A percentile compares a stretch with the other conserved stretches of the same genome.
These are phyloP conservation scores for Phocoena sinus DNA, from an alignment of 2,113 vertebrate species.

Conservation along the genomic window DNA sequence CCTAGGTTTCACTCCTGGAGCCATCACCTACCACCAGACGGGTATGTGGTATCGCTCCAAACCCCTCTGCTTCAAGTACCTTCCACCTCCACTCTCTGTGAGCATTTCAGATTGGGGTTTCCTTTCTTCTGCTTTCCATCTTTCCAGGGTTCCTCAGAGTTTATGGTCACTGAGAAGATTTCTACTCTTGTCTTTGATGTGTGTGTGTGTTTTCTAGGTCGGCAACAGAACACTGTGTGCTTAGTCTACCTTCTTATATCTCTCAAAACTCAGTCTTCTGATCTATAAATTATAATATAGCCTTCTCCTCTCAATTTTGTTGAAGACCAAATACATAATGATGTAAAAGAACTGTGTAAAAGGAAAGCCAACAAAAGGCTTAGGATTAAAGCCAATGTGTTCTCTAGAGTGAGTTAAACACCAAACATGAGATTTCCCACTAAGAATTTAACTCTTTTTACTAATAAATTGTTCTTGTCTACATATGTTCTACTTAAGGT, in stretches of 20 bases:
- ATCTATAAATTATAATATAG: not conserved
- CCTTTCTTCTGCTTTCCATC: not conserved
- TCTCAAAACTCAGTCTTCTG: not conserved
- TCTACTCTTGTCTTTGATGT: not conserved
- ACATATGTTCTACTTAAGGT: not conserved
- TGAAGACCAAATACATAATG: not conserved
- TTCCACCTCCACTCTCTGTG: not conserved
- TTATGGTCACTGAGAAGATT: not conserved
- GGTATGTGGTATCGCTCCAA: not conserved
- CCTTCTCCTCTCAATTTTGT: not conserved
- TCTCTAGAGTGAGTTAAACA: not conserved
- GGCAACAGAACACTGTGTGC: not conserved
- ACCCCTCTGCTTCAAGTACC: not conserved
- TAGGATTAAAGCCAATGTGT: not conserved
- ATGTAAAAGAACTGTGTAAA: not conserved
- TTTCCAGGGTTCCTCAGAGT: not conserved
- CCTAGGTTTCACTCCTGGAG: not conserved
- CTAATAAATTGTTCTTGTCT: slow-evolving; percentile 9
- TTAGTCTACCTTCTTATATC: not conserved
- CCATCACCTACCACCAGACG: not conserved
- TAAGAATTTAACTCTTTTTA: slow-evolving; percentile 6
- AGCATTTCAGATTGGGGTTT: not conserved
- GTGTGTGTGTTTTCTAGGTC: not conserved
- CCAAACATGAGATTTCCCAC: not conserved
- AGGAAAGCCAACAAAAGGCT: not conserved